A percentile compares a stretch with the other conserved stretches of the same genome.
Evolutionary conservation across 2,888 invertebrate genomes (phyloP).

Genomic region (Peribatodes rhomboidaria): DNA sequence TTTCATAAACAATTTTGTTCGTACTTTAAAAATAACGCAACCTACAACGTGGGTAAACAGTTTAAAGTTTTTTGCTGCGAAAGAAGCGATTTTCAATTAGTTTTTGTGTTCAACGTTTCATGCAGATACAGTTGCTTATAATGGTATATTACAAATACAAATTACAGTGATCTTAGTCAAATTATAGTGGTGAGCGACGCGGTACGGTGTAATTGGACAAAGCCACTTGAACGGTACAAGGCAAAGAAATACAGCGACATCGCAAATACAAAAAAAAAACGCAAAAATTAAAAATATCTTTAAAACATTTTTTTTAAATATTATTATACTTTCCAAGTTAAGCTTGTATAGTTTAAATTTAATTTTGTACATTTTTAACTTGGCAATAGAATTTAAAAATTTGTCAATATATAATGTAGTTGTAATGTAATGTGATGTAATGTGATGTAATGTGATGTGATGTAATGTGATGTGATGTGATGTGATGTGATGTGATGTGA

Average conservation of each 20-base stretch:
- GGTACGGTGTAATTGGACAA: conserved; percentile 74
- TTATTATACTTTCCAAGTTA: too few species aligned
- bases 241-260: conserved; percentile 41
- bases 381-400: too few species aligned
- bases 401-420: too few species aligned
- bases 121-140: conserved; percentile 60
- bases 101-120: conserved; percentile 52
- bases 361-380: too few species aligned
- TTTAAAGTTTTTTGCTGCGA: conserved; percentile 26
- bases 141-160: conserved; percentile 72
- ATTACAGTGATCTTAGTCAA: conserved; percentile 76
- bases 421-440: too few species aligned
- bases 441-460: too few species aligned
- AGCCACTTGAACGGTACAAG: conserved; percentile 60
- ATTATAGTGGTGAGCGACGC: conserved; percentile 69
- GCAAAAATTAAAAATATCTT: too few species aligned
- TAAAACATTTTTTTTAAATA: too few species aligned
- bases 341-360: too few species aligned
- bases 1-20: neutral
- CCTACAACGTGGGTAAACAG: neutral
- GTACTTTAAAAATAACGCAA: neutral
- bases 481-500: too few species aligned
- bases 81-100: conserved; percentile 39
- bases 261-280: neutral
- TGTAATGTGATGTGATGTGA: too few species aligned